Conservation (phyloP, 2,888 invertebrate species). For the Oscheius sp. region DNA sequence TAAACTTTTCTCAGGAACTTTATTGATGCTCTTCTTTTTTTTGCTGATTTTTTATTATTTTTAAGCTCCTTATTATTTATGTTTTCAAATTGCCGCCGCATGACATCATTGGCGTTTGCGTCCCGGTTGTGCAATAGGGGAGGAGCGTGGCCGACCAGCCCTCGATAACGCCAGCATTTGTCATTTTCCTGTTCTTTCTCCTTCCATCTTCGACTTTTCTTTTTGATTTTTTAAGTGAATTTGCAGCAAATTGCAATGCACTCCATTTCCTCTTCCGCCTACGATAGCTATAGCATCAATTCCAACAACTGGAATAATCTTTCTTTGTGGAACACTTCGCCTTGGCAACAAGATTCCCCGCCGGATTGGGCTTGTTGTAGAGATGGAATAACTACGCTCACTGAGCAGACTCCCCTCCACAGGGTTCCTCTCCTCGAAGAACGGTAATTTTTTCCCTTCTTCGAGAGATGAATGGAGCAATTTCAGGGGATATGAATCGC, state of each 20-base stretch:
- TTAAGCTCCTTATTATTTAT: no score
- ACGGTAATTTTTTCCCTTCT: conserved; percentile 4
- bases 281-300: background rate
- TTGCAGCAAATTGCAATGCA: background rate
- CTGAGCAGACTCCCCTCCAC: background rate
- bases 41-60: no score
- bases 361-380: background rate
- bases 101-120: conserved; percentile 16
- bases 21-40: no score
- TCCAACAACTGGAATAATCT: background rate
- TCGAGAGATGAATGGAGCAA: background rate
- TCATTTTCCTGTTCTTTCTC: background rate
- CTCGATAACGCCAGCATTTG: background rate
- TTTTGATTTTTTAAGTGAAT: background rate
- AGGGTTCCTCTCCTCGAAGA: background rate
- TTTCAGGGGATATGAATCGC: conserved; percentile 26
- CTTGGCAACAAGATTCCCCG: background rate
- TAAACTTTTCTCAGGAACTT: no score
- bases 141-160: background rate
- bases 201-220: background rate
- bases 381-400: background rate
- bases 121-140: conserved; percentile 6
- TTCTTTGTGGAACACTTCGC: background rate
- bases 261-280: background rate
- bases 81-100: background rate